Base-by-base conservation (phyloP, 1,140 invertebrate genomes). In the Himalopsyche phryganea region DNA sequence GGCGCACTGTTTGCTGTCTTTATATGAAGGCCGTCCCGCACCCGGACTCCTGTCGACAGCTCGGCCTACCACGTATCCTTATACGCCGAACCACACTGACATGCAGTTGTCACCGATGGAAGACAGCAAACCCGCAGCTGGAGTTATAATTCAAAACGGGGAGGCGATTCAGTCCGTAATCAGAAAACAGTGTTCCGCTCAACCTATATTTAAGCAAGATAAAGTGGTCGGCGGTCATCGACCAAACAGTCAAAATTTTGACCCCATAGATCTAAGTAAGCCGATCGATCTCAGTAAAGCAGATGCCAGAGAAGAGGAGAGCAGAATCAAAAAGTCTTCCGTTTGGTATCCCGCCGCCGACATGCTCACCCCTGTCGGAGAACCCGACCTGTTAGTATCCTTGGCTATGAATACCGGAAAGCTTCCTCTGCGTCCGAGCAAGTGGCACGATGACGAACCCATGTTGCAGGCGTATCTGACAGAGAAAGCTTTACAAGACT, bases 1-100 rank as follows among this genome's bases (percentile, higher is more conserved):
- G 1, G 92, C 92, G 0, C 85, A 88, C 56, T 90, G 92, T 68
- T 73, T 96, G 32, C 71, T 96, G 9, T 90, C 89, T 59, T 75
- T 95, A 9, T 88, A 73, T 48, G 68, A 72, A 50, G 68, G 69
- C 50, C 66, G 77, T 67, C 66, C 72, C 50, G 64, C 75, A 41
- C 81, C 78, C 0, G 81, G 81, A 1, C 67, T 84, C 1, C 65
- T 83, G 32, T 79, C 81, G 0, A 73, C 74, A 18, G 79, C 77
- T 0, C 74, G 82, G 62, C 84, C 83, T 0, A 71, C 75, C 6
- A 84, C 83, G 1, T 85, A 85, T 67, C 84, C 84, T 0, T 86
- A 86, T 62, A 74, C 75, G n/a, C 71, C 81, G 47, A 60, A 63
- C 23, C 47, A 74, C 66, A 41, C 76, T 67, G 65, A 74, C 46